A percentile compares a stretch with the other conserved stretches of the same genome.
Evolutionary conservation across 2,888 invertebrate species (phyloP).

Genomic region (Oxycera nigricornis): DNA sequence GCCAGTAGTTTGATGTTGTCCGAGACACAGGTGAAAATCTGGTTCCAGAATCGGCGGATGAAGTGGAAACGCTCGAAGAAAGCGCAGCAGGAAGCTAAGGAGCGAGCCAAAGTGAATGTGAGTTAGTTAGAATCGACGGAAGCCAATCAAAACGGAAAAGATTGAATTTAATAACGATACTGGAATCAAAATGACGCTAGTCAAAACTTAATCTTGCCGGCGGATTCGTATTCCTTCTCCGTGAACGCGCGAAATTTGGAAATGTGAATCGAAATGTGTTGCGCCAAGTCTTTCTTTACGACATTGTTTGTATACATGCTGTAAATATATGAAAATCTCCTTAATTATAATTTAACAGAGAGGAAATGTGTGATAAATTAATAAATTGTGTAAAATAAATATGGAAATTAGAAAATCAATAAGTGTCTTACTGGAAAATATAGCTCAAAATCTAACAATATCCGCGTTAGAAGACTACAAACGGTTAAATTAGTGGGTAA

Average conservation of each 20-base stretch:
- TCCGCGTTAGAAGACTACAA: no score
- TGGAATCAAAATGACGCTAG: conserved; percentile 42
- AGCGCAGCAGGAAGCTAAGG: conserved; percentile 86
- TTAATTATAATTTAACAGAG: conserved; percentile 26
- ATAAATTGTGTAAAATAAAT: conserved; percentile 45
- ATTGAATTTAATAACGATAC: conserved; percentile 11
- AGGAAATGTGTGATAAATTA: conserved; percentile 45
- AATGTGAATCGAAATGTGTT: not conserved
- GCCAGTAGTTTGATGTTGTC: conserved; percentile 97
- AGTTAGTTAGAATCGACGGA: conserved; percentile 37
- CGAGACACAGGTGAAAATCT: conserved; percentile 98
- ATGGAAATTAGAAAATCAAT: not conserved
- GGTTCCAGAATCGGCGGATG: conserved; percentile 99
- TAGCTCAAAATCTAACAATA: no score
- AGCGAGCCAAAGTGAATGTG: conserved; percentile 54
- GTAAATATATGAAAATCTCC: conserved; percentile 44
- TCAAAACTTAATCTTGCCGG: conserved; percentile 24
- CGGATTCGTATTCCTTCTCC: not conserved
- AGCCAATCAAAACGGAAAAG: not conserved
- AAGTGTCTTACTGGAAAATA: not conserved
- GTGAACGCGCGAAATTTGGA: not conserved
- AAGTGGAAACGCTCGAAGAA: conserved; percentile 99
- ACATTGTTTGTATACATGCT: conserved; percentile 46
- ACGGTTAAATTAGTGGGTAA: not conserved
- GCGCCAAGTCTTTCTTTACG: not conserved